phyloP scores from a whole-genome alignment of 2,888 invertebrate genomes.

The Omphaloscelis lunosa region DNA sequence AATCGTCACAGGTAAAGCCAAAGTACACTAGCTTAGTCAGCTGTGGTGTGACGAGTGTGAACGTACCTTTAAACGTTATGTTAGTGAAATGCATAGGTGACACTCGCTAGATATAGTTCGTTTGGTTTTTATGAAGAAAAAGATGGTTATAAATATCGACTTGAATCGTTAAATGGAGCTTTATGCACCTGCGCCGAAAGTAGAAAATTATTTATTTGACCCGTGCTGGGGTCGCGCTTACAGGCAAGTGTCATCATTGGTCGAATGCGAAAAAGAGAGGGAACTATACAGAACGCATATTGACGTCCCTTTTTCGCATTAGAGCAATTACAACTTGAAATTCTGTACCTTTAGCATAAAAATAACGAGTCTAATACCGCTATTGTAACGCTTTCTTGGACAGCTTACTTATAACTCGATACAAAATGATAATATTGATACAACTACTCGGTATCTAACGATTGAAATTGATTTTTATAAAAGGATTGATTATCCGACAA shows the following conservation, averaged over 20 bases:
- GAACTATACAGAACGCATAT: background rate
- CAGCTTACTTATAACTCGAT: background rate
- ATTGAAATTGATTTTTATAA: constrained; percentile 24
- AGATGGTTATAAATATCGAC: background rate
- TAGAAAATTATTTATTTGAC: background rate
- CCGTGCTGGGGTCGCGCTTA: background rate
- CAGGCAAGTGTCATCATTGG: background rate
- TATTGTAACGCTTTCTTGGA: too few relatives aligned
- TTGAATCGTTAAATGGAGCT: constrained; percentile 11
- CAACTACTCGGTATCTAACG: background rate
- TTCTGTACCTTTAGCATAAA: background rate
- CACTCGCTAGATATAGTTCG: constrained; percentile 22
- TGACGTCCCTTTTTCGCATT: background rate
- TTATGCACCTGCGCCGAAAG: background rate
- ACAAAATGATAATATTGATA: background rate
- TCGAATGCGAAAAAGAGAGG: background rate
- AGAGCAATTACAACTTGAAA: background rate
- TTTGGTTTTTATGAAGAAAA: constrained; percentile 7
- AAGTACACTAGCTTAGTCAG: constrained; percentile 78
- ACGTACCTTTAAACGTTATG: constrained; percentile 2
- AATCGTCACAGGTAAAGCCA: constrained; percentile 85
- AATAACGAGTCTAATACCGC: background rate
- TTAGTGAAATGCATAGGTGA: constrained; percentile 38
- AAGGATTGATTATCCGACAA: constrained; percentile 12
- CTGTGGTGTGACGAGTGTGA: constrained; percentile 53